Evolutionary conservation across 2,888 invertebrate species (phyloP), one percentile per base, ranked within the genome.

Genomic region (Urechis unicinctus): DNA sequence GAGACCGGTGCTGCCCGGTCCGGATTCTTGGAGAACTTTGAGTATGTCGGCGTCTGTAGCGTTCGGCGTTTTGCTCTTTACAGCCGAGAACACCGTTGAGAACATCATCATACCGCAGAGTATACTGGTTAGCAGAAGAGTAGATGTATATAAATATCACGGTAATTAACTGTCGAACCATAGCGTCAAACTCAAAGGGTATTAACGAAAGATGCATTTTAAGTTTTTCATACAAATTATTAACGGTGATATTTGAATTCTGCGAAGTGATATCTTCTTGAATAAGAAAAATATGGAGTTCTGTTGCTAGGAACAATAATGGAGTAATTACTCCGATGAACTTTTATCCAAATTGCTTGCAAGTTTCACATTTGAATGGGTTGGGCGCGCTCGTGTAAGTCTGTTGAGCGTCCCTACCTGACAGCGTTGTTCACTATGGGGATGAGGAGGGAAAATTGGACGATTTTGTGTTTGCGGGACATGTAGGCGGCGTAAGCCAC

Each of bases 1-100:
- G 9, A 74, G 61, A 1, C 74, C 74, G 0, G 74, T 73, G 42
- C 70, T 68, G 6, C 67, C 74, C 1, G 72, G 73, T 1, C 74
- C 74, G 28, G 69, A 68, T 54, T 65, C 66, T 50, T 69, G 65
- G 49, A 73, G 59, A 4, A 73, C 65, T 9, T 58, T 57, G 3
- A 72, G 56, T 25, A 72, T 68, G 9, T 67, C 61, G 1, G 53
- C 51, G 49, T 64, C 58, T 0, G 64, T 62, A 36, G 50, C 9
- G 50, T 60, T 50, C 4, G 54, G 4, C 26, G 67, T 65, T 21
- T 21, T 9, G n/a, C 36, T 44, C 9, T 4, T 9, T 29, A 73
- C 55, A 0, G 68, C 63, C 1, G 70, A 67, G 57, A 72, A 74
- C 5, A 70, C 71, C 0, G 71, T 70, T 2, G 68, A 62, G 50